These are phyloP conservation scores for Amiota mariae DNA, from an alignment of 2,888 invertebrate species.

Conservation along the genomic window DNA sequence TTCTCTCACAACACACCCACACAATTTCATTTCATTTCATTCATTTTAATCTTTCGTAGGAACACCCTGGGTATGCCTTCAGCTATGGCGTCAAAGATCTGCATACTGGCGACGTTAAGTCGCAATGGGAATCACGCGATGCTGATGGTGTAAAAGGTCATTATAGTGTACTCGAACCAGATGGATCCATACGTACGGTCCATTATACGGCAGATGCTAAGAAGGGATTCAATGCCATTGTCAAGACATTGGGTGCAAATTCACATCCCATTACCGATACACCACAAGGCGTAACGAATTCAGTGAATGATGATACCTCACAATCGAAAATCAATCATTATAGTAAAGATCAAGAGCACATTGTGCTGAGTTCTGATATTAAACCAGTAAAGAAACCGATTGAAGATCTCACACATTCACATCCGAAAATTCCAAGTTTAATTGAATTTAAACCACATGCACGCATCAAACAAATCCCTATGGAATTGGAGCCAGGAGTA, in stretches of 20 bases:
- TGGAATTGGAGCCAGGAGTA: constrained; percentile 69
- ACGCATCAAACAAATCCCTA: constrained; percentile 69
- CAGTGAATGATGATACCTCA: constrained; percentile 66
- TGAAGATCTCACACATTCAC: constrained; percentile 69
- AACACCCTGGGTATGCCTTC: constrained; percentile 76
- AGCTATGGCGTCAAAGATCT: constrained; percentile 77
- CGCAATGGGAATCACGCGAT: constrained; percentile 77
- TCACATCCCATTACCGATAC: constrained; percentile 71
- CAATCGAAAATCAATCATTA: constrained; percentile 74
- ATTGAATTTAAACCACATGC: constrained; percentile 71
- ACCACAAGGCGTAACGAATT: constrained; percentile 58
- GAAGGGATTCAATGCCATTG: constrained; percentile 76
- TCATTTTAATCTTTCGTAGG: constrained; percentile 62
- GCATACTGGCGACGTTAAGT: constrained; percentile 77
- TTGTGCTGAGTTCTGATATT: constrained; percentile 72
- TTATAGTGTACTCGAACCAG: constrained; percentile 81
- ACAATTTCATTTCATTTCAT: too few species aligned
- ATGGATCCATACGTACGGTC: constrained; percentile 77
- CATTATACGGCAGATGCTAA: constrained; percentile 77
- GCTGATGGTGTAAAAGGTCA: constrained; percentile 76
- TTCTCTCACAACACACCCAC: constrained; percentile 5
- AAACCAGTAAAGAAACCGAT: constrained; percentile 64
- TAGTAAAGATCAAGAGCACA: constrained; percentile 73
- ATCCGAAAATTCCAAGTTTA: constrained; percentile 69
- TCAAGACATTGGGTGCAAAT: constrained; percentile 74